Conservation (phyloP, 2,113 vertebrate genomes). For the Bubo bubo region DNA sequence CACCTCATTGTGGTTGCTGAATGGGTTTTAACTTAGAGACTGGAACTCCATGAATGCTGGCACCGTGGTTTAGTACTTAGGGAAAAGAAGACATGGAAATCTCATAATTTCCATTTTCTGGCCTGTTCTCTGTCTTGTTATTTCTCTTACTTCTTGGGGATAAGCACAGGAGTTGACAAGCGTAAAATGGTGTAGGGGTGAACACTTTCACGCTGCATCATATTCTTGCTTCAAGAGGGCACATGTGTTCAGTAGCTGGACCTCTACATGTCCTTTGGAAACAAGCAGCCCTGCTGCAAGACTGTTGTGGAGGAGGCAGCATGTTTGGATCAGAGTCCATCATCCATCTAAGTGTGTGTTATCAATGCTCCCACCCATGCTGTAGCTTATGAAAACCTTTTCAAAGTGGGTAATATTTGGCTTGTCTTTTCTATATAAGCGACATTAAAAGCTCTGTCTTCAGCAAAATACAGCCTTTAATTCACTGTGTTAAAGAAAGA, state of each 20-base stretch:
- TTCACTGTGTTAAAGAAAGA: constrained; percentile 71
- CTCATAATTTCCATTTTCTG: background rate
- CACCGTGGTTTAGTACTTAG: background rate
- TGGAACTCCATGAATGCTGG: background rate
- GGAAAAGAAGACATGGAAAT: background rate
- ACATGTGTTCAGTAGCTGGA: background rate
- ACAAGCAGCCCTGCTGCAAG: background rate
- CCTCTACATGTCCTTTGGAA: constrained; percentile 15
- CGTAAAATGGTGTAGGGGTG: background rate
- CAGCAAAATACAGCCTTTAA: background rate
- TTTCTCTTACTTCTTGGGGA: background rate
- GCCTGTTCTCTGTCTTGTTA: background rate
- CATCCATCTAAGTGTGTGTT: background rate
- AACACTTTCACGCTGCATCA: background rate
- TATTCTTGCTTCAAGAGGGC: background rate
- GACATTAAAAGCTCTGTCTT: background rate
- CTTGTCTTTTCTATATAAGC: background rate
- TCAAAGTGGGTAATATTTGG: background rate
- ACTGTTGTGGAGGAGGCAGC: background rate
- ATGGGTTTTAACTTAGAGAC: background rate
- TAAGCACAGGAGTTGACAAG: background rate
- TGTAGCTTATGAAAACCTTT: background rate
- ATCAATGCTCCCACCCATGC: background rate
- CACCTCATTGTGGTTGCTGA: background rate
- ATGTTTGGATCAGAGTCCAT: background rate